Percentiles rank a stretch among this genome's conserved stretches.
Evolutionary conservation across 1,140 invertebrate genomes (phyloP).

Genomic region (Cotesia typhae): DNA sequence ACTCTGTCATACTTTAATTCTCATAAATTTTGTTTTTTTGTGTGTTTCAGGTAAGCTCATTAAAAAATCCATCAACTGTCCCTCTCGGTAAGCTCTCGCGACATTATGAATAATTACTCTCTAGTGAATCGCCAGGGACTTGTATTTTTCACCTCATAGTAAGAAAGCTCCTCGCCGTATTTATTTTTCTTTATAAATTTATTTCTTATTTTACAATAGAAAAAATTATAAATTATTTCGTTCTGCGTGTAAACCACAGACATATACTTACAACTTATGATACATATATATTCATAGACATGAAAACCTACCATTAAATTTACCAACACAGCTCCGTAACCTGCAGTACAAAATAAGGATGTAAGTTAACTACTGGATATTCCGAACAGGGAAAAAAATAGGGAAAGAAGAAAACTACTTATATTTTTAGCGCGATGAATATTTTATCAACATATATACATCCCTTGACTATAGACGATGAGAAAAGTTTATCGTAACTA

Average conservation of each 20-base stretch:
- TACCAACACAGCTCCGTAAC: too few species aligned
- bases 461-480: not conserved
- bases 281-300: too few species aligned
- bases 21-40: constrained; percentile 3
- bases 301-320: too few species aligned
- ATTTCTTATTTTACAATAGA: too few species aligned
- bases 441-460: not conserved
- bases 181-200: not conserved
- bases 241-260: too few species aligned
- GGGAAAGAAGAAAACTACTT: not conserved
- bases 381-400: not conserved
- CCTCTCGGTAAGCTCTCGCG: not conserved
- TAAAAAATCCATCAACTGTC: constrained; percentile 14
- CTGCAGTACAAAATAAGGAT: too few species aligned
- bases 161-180: not conserved
- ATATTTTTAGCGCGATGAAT: not conserved
- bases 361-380: constrained; percentile 13
- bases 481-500: constrained; percentile 33
- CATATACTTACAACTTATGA: too few species aligned
- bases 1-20: not conserved
- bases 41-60: constrained; percentile 26
- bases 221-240: too few species aligned
- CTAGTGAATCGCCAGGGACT: too few species aligned
- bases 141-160: not conserved
- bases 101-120: not conserved